These are phyloP conservation scores for Cettia cetti DNA, from an alignment of 2,113 vertebrate species.

Conservation along the genomic window DNA sequence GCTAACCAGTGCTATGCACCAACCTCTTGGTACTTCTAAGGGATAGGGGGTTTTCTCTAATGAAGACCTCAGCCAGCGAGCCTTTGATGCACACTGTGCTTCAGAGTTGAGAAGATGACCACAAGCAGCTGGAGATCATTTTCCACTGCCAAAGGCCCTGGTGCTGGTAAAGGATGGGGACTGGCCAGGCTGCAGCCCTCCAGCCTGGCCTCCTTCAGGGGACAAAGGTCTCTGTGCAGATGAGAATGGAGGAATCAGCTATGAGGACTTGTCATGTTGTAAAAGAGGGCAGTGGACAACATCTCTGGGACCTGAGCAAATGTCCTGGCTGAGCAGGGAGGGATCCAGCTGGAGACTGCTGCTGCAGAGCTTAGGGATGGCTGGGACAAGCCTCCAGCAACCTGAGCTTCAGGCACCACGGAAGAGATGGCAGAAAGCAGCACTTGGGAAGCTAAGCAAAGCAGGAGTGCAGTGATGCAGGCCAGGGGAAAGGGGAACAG, in stretches of 20 bases:
- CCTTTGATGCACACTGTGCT: neutral
- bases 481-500: neutral
- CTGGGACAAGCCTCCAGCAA: neutral
- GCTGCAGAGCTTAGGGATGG: neutral
- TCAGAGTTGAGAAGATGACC: neutral
- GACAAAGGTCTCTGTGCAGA: neutral
- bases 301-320: neutral
- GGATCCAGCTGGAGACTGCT: neutral
- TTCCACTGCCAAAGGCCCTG: neutral
- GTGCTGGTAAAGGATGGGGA: neutral
- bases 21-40: neutral
- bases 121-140: neutral
- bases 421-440: neutral
- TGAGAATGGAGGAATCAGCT: neutral
- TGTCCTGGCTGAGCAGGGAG: neutral
- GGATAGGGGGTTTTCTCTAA: neutral
- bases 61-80: neutral
- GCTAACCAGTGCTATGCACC: neutral
- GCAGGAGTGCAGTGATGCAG: neutral
- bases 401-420: neutral
- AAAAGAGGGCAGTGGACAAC: neutral
- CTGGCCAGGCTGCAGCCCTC: neutral
- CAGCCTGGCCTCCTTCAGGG: neutral
- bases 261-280: neutral
- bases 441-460: neutral